These are phyloP conservation scores for Sebastes nivosus DNA, from an alignment of 2,797 vertebrate genomes.

Conservation along the genomic window DNA sequence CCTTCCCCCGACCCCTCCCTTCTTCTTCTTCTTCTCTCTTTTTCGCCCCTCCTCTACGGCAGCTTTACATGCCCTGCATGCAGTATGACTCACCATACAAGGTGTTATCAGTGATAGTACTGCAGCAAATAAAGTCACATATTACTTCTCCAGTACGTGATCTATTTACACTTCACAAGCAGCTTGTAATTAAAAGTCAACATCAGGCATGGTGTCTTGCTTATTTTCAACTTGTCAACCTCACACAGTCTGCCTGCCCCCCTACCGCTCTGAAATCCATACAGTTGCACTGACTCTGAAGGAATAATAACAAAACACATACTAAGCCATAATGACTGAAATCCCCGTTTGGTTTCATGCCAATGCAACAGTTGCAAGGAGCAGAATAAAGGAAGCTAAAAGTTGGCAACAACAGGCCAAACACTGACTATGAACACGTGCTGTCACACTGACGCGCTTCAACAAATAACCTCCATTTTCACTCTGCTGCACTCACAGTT, in stretches of 20 bases:
- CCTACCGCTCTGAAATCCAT: not conserved
- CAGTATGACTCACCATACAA: slow-evolving; percentile 43
- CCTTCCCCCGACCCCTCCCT: not conserved
- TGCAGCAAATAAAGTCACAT: slow-evolving; percentile 40
- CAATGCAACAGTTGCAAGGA: slow-evolving; percentile 28
- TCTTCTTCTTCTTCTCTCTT: not conserved
- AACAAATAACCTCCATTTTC: slow-evolving; percentile 32
- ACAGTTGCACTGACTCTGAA: not conserved
- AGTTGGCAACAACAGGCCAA: slow-evolving; percentile 15
- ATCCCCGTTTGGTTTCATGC: slow-evolving; percentile 12
- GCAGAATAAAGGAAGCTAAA: slow-evolving; percentile 12
- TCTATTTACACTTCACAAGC: slow-evolving; percentile 39
- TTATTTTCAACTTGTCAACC: slow-evolving; percentile 1
- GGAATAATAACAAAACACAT: not conserved
- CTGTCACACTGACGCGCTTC: slow-evolving; percentile 24
- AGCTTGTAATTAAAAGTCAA: slow-evolving; percentile 49
- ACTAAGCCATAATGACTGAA: not conserved
- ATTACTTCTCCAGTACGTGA: not conserved
- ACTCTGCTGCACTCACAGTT: slow-evolving; percentile 9
- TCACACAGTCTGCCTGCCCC: not conserved
- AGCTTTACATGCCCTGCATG: slow-evolving; percentile 39
- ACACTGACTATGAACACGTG: slow-evolving; percentile 5
- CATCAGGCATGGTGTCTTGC: not conserved
- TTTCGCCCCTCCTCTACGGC: not conserved
- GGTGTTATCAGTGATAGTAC: slow-evolving; percentile 47